Conservation (phyloP, 2,113 vertebrate genomes). For the Willisornis vidua region DNA sequence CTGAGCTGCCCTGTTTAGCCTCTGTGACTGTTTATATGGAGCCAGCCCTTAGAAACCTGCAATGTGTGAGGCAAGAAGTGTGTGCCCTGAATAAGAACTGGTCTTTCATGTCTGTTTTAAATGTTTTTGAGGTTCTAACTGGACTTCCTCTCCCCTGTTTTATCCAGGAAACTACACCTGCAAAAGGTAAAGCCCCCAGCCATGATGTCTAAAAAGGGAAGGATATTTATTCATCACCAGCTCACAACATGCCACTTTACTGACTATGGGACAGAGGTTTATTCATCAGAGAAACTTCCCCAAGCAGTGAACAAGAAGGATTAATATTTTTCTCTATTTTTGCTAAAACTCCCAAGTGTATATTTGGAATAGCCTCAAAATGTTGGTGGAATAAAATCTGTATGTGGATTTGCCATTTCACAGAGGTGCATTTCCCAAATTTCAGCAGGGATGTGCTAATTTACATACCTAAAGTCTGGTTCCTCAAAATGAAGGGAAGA, state of each 20-base stretch:
- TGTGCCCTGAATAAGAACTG: not conserved
- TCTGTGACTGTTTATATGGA: constrained; percentile 2
- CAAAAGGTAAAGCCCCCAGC: not conserved
- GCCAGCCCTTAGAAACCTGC: not conserved
- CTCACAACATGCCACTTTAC: not conserved
- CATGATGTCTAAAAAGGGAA: not conserved
- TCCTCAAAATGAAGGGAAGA: not conserved
- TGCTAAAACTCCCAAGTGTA: not conserved
- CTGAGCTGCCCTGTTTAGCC: not conserved
- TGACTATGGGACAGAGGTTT: not conserved
- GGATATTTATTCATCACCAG: not conserved
- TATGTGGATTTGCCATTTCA: not conserved
- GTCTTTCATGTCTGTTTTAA: not conserved
- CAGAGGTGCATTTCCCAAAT: not conserved
- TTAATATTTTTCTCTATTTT: not conserved
- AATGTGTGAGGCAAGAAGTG: not conserved
- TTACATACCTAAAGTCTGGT: not conserved
- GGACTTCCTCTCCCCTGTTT: not conserved
- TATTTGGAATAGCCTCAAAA: not conserved
- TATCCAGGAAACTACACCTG: not conserved
- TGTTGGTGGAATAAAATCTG: not conserved
- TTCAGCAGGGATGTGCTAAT: not conserved
- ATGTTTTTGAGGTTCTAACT: not conserved
- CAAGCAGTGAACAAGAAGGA: not conserved
- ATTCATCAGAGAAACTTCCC: not conserved